A percentile compares a stretch with the other conserved stretches of the same genome.
Conservation (phyloP, 2,888 invertebrate species). For the Dendrolimus pini region DNA sequence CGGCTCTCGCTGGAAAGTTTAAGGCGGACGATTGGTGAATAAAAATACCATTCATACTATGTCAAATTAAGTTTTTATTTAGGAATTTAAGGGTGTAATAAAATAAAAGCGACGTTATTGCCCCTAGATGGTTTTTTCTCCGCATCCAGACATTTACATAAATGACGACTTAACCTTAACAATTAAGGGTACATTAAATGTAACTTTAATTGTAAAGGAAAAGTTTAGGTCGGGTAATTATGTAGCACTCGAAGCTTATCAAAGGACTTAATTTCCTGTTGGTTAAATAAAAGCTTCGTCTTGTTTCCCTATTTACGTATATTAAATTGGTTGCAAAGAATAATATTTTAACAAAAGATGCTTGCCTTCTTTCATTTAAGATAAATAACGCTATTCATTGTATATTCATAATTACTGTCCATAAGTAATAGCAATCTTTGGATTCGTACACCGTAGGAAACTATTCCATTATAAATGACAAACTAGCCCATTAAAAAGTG, state of each 20-base stretch:
- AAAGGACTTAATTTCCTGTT: background rate
- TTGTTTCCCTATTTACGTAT: background rate
- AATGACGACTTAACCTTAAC: background rate
- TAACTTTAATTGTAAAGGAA: background rate
- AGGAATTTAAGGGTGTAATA: slow-evolving; percentile 40
- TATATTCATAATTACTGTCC: no score
- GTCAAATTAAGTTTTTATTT: slow-evolving; percentile 66
- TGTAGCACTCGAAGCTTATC: background rate
- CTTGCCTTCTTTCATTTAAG: no score
- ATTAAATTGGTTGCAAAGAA: no score
- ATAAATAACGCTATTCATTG: no score
- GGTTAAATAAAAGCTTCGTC: background rate
- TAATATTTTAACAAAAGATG: no score
- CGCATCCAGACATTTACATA: background rate
- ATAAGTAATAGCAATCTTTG: no score
- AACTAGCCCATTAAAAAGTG: no score
- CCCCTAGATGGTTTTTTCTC: background rate
- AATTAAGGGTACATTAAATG: background rate
- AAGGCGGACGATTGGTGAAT: slow-evolving; percentile 63
- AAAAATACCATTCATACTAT: slow-evolving; percentile 66
- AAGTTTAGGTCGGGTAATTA: background rate
- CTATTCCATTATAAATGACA: no score
- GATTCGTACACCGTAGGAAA: no score
- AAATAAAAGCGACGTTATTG: no score
- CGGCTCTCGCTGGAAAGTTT: slow-evolving; percentile 61